phyloP scores from a whole-genome alignment of 2,888 invertebrate species.

The Eilema griseolum region DNA sequence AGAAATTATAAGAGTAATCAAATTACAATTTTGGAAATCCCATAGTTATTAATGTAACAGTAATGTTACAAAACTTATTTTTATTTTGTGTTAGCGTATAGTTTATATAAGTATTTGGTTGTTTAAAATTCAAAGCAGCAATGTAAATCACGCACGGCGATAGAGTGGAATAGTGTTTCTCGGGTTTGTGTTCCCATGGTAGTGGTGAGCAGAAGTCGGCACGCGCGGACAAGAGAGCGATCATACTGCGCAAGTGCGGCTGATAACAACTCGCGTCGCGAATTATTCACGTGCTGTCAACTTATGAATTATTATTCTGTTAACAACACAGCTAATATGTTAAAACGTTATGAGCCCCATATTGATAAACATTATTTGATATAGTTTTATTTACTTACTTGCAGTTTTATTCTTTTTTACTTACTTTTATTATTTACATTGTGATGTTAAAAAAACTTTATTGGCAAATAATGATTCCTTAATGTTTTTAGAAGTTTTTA shows the following conservation, averaged over 20 bases:
- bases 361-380: constrained; percentile 58
- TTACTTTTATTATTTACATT: background rate
- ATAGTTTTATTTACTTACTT: background rate
- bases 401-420: background rate
- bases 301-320: constrained; percentile 80
- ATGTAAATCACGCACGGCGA: constrained; percentile 62
- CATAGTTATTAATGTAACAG: constrained; percentile 14
- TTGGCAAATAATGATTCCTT: background rate
- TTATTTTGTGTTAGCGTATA: constrained; percentile 25
- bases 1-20: constrained; percentile 8
- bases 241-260: constrained; percentile 78
- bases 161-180: constrained; percentile 35
- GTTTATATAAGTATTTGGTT: constrained; percentile 30
- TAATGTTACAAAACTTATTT: constrained; percentile 37
- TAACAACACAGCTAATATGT: constrained; percentile 70
- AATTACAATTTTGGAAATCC: constrained; percentile 18
- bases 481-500: background rate
- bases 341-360: constrained; percentile 63
- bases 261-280: constrained; percentile 77
- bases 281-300: constrained; percentile 84
- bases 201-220: constrained; percentile 64
- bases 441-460: background rate
- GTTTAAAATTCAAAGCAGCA: constrained; percentile 58
- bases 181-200: constrained; percentile 53
- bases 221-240: constrained; percentile 74